phyloP scores from a whole-genome alignment of 2,888 invertebrate genomes.

The Antheraea yamamai region DNA sequence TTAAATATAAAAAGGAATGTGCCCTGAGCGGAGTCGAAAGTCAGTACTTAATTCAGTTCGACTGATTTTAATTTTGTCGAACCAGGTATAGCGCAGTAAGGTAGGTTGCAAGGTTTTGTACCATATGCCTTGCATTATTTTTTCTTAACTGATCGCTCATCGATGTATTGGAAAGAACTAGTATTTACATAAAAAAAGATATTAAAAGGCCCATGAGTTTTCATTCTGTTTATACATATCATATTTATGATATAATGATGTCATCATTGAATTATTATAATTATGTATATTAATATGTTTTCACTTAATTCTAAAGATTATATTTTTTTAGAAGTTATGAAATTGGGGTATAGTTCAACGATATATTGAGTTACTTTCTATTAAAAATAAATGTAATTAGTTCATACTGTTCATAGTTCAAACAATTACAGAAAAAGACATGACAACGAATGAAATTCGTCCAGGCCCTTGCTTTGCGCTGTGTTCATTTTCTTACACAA shows the following conservation, averaged over 20 bases:
- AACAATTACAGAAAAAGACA: background rate
- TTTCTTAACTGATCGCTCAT: no score
- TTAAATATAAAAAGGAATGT: no score
- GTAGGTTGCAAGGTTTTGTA: no score
- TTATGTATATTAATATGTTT: background rate
- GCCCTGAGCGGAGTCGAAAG: no score
- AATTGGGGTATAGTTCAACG: background rate
- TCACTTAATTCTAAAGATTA: background rate
- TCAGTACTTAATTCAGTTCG: no score
- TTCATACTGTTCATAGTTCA: background rate
- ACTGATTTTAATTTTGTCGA: no score
- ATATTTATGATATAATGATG: background rate
- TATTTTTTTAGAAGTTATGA: background rate
- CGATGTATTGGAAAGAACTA: no score
- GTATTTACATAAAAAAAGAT: no score
- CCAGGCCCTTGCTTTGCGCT: background rate
- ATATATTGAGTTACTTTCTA: background rate
- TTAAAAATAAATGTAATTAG: background rate
- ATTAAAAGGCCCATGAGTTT: no score
- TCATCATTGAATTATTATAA: background rate
- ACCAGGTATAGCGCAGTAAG: no score
- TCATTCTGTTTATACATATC: background rate
- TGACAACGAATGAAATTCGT: background rate
- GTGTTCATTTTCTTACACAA: background rate
- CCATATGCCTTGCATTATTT: no score